These are phyloP conservation scores for Aplidium turbinatum DNA, from an alignment of 23 tunicate genomes.

Conservation along the genomic window DNA sequence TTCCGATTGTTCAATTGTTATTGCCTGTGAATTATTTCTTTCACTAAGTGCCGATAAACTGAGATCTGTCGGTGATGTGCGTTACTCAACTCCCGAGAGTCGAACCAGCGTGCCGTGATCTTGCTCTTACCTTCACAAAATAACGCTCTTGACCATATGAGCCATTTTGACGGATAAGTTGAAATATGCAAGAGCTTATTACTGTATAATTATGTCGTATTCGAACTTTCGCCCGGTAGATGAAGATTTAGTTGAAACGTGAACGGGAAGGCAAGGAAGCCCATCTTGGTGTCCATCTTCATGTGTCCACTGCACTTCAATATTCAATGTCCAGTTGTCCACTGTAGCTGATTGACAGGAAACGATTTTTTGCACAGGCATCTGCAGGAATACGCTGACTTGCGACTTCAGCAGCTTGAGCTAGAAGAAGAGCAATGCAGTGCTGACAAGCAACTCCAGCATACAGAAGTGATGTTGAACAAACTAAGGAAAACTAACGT, in stretches of 20 bases:
- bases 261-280: too few species aligned
- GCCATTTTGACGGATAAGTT: background rate
- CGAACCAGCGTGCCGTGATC: too few species aligned
- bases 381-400: slow-evolving; percentile 70
- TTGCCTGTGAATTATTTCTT: too few species aligned
- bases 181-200: background rate
- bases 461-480: slow-evolving; percentile 64
- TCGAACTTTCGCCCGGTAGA: too few species aligned
- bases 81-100: too few species aligned
- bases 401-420: slow-evolving; percentile 69
- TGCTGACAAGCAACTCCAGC: slow-evolving; percentile 60
- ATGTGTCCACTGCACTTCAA: background rate
- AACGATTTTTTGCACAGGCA: slow-evolving; percentile 40
- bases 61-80: too few species aligned
- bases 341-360: background rate
- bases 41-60: too few species aligned
- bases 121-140: too few species aligned
- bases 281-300: background rate
- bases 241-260: too few species aligned
- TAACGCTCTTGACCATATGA: too few species aligned
- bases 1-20: too few species aligned
- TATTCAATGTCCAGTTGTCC: background rate
- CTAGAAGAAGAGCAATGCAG: slow-evolving; percentile 78
- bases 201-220: background rate
- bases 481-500: slow-evolving; percentile 85